Evolutionary conservation across 2,113 vertebrate species (phyloP).

Genomic region (Burhinus oedicnemus): DNA sequence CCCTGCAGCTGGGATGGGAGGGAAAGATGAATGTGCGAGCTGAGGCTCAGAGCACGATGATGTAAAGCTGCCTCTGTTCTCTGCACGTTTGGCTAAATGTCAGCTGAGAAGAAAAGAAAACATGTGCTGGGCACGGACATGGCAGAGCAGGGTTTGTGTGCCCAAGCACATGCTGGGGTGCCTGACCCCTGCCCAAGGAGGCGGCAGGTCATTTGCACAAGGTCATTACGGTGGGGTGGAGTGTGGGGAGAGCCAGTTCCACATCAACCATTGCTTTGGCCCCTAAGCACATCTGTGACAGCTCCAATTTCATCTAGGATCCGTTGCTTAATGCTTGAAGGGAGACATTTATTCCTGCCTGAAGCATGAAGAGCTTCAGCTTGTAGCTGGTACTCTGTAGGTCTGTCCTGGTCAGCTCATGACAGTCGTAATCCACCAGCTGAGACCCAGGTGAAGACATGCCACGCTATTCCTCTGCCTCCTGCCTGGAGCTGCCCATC

Average conservation of each 20-base stretch:
- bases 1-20: conserved; percentile 57
- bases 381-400: fast-evolving
- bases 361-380: not conserved
- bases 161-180: not conserved
- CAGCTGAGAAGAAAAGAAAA: conserved; percentile 59
- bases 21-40: conserved; percentile 24
- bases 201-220: not conserved
- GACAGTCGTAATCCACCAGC: not conserved
- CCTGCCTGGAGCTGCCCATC: not conserved
- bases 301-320: not conserved
- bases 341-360: not conserved
- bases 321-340: not conserved
- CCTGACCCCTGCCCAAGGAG: not conserved
- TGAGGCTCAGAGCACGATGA: not conserved
- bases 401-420: not conserved
- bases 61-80: conserved; percentile 69
- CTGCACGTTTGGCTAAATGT: not conserved
- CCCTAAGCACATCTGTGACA: not conserved
- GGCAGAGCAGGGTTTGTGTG: not conserved
- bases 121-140: not conserved
- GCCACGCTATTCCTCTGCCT: not conserved
- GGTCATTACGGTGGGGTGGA: not conserved
- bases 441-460: not conserved
- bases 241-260: not conserved
- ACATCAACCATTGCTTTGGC: not conserved